Conservation (phyloP, 2,888 invertebrate genomes). For the Apotomis turbidana region DNA sequence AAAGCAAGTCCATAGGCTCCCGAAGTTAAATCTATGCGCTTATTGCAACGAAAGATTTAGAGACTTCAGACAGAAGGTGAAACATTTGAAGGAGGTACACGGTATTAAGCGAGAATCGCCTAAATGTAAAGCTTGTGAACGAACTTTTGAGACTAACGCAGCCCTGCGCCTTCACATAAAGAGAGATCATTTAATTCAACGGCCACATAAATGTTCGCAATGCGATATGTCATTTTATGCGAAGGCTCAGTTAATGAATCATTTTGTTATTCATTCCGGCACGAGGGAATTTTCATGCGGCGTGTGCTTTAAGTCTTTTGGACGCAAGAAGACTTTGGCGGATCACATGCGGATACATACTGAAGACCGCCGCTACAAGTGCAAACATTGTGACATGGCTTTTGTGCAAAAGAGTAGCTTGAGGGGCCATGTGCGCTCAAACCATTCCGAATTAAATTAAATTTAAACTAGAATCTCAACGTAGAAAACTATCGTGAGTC, state of each 20-base stretch:
- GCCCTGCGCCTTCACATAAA: slow-evolving; percentile 35
- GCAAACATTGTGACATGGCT: slow-evolving; percentile 37
- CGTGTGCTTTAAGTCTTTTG: slow-evolving; percentile 58
- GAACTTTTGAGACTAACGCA: slow-evolving; percentile 38
- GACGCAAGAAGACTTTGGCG: slow-evolving; percentile 47
- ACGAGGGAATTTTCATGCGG: slow-evolving; percentile 62
- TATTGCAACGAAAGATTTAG: slow-evolving; percentile 65
- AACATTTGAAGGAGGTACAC: slow-evolving; percentile 60
- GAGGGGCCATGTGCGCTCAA: slow-evolving; percentile 32
- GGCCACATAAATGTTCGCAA: slow-evolving; percentile 46
- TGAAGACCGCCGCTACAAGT: slow-evolving; percentile 43
- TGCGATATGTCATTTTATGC: slow-evolving; percentile 61
- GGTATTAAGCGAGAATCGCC: slow-evolving; percentile 49
- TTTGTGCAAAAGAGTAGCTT: slow-evolving; percentile 39
- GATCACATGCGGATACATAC: slow-evolving; percentile 51
- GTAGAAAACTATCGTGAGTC: too few relatives aligned
- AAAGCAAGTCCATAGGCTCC: slow-evolving; percentile 66
- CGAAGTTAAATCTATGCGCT: slow-evolving; percentile 60
- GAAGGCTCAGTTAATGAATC: slow-evolving; percentile 60
- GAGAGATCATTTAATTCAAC: slow-evolving; percentile 38
- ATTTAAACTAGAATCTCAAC: slow-evolving; percentile 10
- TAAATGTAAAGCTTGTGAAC: slow-evolving; percentile 37
- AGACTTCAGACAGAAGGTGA: slow-evolving; percentile 58
- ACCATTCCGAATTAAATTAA: slow-evolving; percentile 32
- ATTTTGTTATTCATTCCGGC: slow-evolving; percentile 64